Evolutionary conservation across 2,113 vertebrate genomes (phyloP).

Genomic region (Aythya baeri): DNA sequence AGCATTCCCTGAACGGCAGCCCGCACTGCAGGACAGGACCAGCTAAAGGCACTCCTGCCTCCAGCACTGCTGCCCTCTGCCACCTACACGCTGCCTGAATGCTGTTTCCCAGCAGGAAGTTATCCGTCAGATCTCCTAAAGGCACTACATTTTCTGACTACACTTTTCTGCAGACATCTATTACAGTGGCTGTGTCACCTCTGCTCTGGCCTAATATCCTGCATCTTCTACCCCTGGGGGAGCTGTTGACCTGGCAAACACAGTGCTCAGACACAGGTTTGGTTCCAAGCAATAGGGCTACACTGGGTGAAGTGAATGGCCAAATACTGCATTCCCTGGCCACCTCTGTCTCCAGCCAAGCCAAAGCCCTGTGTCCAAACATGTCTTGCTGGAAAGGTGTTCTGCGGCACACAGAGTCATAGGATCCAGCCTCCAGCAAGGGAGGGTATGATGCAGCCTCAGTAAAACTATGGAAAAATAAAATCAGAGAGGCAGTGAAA

Average conservation of each 20-base stretch:
- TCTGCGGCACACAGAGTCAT: neutral
- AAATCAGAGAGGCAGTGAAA: neutral
- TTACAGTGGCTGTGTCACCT: neutral
- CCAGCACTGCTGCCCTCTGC: neutral
- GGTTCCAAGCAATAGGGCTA: neutral
- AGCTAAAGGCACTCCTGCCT: neutral
- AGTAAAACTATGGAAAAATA: neutral
- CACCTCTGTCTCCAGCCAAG: neutral
- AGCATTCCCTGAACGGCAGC: neutral
- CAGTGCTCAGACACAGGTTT: neutral
- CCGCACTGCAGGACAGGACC: accelerated
- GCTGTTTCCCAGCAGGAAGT: neutral
- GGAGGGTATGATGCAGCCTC: neutral
- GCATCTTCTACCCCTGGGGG: neutral
- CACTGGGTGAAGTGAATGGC: neutral
- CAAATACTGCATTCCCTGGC: neutral
- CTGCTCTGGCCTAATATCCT: neutral
- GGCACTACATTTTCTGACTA: neutral
- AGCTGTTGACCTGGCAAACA: neutral
- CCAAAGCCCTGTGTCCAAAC: neutral
- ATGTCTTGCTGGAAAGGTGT: accelerated
- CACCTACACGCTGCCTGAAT: accelerated
- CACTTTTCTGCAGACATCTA: neutral
- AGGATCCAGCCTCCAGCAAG: neutral
- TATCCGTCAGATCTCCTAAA: neutral